Conservation (phyloP, 2,797 vertebrate species). For the Holocentrus rufus region DNA sequence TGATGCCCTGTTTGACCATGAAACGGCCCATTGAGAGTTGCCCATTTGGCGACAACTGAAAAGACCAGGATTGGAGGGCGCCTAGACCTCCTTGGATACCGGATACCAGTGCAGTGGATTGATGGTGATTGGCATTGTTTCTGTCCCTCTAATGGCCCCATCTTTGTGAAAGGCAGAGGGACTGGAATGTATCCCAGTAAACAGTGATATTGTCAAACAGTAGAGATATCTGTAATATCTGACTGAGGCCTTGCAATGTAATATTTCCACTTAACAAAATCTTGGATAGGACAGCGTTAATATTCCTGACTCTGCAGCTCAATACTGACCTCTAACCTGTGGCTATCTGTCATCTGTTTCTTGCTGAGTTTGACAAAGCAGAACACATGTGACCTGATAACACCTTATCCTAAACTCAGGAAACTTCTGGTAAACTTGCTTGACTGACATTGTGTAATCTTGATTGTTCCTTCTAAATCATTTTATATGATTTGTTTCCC, state of each 20-base stretch:
- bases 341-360: conserved; percentile 1
- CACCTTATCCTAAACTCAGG: not conserved
- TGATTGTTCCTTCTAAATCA: not conserved
- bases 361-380: conserved; percentile 13
- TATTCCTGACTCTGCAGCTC: conserved; percentile 9
- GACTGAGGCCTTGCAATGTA: not conserved
- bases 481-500: no score
- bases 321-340: conserved; percentile 36
- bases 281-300: not conserved
- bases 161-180: conserved; percentile 47
- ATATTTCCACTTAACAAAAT: not conserved
- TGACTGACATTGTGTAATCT: not conserved
- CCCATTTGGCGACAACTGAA: conserved; percentile 79
- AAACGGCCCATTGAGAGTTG: conserved; percentile 73
- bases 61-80: conserved; percentile 66
- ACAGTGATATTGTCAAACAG: conserved; percentile 28
- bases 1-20: conserved; percentile 73
- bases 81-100: conserved; percentile 76
- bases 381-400: conserved; percentile 14
- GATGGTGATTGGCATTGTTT: conserved; percentile 69
- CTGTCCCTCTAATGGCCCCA: conserved; percentile 39
- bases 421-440: no score
- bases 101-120: conserved; percentile 68
- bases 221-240: conserved; percentile 18
- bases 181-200: conserved; percentile 42